A percentile compares a stretch with the other conserved stretches of the same genome.
Evolutionary conservation across 1,140 invertebrate species (phyloP).

Genomic region (Philotrypesis tridentata): DNA sequence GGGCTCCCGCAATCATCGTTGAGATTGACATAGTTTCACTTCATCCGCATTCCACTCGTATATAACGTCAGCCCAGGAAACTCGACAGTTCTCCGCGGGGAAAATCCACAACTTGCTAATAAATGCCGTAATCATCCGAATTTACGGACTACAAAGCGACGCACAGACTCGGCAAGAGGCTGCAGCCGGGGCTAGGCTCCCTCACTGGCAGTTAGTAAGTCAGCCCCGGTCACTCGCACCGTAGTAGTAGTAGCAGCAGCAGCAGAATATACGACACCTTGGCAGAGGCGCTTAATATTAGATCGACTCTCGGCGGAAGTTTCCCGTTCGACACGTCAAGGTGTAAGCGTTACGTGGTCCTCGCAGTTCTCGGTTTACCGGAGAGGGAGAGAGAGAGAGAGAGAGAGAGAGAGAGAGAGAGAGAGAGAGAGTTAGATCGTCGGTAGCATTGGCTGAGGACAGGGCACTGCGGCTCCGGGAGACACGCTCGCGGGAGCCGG

Average conservation of each 20-base stretch:
- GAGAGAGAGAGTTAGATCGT: too few relatives aligned
- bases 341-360: not conserved
- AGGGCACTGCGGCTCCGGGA: not conserved
- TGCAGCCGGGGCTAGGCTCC: not conserved
- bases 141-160: not conserved
- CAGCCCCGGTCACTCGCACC: not conserved
- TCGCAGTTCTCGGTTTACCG: not conserved
- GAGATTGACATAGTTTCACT: not conserved
- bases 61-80: not conserved
- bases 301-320: slow-evolving; percentile 4
- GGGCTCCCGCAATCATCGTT: not conserved
- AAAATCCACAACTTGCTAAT: not conserved
- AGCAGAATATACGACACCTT: not conserved
- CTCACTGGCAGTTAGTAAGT: not conserved
- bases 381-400: too few relatives aligned
- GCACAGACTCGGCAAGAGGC: not conserved
- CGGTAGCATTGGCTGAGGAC: too few relatives aligned
- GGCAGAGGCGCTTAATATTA: slow-evolving; percentile 17
- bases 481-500: not conserved
- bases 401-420: too few relatives aligned
- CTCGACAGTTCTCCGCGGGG: not conserved
- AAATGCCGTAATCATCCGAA: not conserved
- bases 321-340: not conserved
- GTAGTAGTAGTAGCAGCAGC: not conserved
- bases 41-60: not conserved